Conservation (phyloP, 2,888 invertebrate species). For the Loripinus fragilis region DNA sequence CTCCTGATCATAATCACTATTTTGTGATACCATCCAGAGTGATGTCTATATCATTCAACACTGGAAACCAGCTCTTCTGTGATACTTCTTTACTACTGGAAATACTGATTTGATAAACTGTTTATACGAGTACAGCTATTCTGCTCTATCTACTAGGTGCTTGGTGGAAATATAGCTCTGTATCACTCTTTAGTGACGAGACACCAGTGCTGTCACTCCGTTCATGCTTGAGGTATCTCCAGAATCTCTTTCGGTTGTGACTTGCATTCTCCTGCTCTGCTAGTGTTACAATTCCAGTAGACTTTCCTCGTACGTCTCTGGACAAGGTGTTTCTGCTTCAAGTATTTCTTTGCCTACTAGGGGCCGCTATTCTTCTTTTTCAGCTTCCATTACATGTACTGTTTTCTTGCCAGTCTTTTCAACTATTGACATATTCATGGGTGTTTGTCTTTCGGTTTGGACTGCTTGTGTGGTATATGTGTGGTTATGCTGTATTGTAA, state of each 20-base stretch:
- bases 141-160: slow-evolving; percentile 19
- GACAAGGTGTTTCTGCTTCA: slow-evolving; percentile 14
- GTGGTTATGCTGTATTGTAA: no score
- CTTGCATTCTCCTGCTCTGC: background rate
- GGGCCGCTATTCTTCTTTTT: slow-evolving; percentile 28
- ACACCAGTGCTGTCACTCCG: slow-evolving; percentile 14
- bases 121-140: slow-evolving; percentile 16
- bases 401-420: slow-evolving; percentile 20
- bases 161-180: slow-evolving; percentile 14
- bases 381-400: slow-evolving; percentile 29
- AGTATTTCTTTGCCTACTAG: slow-evolving; percentile 23
- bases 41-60: no score
- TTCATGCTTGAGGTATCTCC: slow-evolving; percentile 35
- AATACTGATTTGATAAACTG: background rate
- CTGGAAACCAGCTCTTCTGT: background rate
- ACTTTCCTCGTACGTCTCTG: slow-evolving; percentile 18
- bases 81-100: background rate
- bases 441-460: slow-evolving; percentile 12
- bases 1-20: no score
- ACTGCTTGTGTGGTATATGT: slow-evolving; percentile 31
- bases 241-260: slow-evolving; percentile 24
- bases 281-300: slow-evolving; percentile 40
- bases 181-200: slow-evolving; percentile 22
- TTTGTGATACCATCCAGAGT: slow-evolving; percentile 10
- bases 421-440: slow-evolving; percentile 19